Base-by-base conservation (phyloP, 1,140 invertebrate species). In the Bombus pyrosoma region DNA sequence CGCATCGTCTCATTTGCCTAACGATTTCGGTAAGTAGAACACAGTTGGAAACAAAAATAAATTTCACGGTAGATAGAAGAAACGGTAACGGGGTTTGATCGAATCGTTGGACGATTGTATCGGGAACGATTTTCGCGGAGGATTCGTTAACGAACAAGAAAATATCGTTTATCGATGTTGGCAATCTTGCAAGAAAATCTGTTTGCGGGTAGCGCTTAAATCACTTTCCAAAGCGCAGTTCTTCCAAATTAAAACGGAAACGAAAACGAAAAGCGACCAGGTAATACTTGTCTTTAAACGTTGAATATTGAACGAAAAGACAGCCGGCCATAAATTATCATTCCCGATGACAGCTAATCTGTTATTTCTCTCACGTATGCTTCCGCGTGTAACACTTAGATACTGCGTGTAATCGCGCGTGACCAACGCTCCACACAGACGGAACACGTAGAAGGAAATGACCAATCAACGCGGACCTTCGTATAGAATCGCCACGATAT, bases 391-490 rank as follows among this genome's bases (percentile, higher is more conserved):
- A 86, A 87, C 79, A 85, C 88, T 84, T 89, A 79, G 87, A 72
- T 41, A 59, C 79, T 86, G 74, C 81, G 88, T 83, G 82, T 85
- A 83, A 87, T 81, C 86, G 76, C 59, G 62, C 79, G 80, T 34
- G 57, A 68, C 47, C 47, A 59, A 1, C 59, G 47, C 68, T 71
- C 59, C 72, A 59, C 88, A 79, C 72, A 80, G 66, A 78, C 86
- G 81, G 69, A 84, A 91, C 89, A 91, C 89, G 90, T 84, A 90
- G 83, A 90, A 91, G 90, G 90, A 91, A 91, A 89, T 91, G 85
- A 77, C 90, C 80, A 91, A 91, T 91, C 90, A 91, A 90, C 89
- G 86, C 86, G 81, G 89, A 90, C 86, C 89, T 90, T 90, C 89
- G 89, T 90, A 43, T 79, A 86, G 71, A 85, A 85, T 74, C 83